Percentiles rank a stretch among this genome's conserved stretches.
Evolutionary conservation across 92 coral and sea anemone genomes (phyloP).

Genomic region (Epizoanthus stellaris): DNA sequence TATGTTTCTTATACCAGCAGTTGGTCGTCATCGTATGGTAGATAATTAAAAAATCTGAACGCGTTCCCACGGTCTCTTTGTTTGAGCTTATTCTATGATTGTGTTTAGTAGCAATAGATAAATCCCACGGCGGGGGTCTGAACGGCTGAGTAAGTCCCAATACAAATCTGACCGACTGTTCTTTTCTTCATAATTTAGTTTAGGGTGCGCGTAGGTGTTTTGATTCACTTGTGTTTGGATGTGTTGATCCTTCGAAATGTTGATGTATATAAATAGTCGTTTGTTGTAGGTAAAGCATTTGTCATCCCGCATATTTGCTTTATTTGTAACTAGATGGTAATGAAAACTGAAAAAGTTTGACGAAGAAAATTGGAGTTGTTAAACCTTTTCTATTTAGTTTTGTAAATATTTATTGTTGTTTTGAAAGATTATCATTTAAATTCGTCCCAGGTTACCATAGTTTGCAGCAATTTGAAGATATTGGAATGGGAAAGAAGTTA

Average conservation of each 20-base stretch:
- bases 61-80: conserved; percentile 7
- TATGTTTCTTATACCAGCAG: too few relatives aligned
- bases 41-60: too few relatives aligned
- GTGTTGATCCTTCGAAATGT: neutral
- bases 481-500: too few relatives aligned
- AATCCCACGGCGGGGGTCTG: neutral
- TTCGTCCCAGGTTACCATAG: too few relatives aligned
- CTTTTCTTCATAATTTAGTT: neutral
- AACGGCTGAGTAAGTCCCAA: neutral
- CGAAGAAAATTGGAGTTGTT: too few relatives aligned
- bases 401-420: too few relatives aligned
- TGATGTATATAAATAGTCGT: neutral
- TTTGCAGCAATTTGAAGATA: too few relatives aligned
- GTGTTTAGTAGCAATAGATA: neutral
- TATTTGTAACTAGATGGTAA: too few relatives aligned
- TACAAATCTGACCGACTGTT: neutral
- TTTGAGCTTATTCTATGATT: neutral
- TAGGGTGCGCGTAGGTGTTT: neutral
- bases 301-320: neutral
- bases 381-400: too few relatives aligned
- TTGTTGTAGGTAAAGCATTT: neutral
- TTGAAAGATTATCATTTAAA: too few relatives aligned
- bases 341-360: too few relatives aligned
- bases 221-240: neutral
- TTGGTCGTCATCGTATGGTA: too few relatives aligned